Conservation (phyloP, 2,113 vertebrate species). For the Phocoena sinus region DNA sequence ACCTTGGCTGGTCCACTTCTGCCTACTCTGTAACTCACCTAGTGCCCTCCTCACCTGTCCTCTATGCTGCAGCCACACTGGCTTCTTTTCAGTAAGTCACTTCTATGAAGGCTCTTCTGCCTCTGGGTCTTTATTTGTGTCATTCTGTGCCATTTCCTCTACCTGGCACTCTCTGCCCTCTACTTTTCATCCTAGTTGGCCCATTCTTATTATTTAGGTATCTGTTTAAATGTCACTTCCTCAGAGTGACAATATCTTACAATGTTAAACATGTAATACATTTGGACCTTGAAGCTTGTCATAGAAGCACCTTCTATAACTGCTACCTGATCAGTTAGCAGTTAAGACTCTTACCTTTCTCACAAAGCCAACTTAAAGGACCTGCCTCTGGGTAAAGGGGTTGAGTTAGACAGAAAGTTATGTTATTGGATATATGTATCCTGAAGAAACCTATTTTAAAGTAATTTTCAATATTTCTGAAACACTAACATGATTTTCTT, state of each 20-base stretch:
- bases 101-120: neutral
- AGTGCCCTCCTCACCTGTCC: neutral
- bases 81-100: neutral
- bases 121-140: neutral
- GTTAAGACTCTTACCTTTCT: neutral
- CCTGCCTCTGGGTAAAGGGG: neutral
- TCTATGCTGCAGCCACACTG: no score
- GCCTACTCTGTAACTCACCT: neutral
- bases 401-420: neutral
- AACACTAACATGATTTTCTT: neutral
- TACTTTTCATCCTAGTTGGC: neutral
- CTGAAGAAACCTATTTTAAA: neutral
- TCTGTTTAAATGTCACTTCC: neutral
- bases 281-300: neutral
- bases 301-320: neutral
- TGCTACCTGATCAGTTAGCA: neutral
- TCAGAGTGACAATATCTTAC: neutral
- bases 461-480: neutral
- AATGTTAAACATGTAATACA: neutral
- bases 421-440: neutral
- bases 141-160: neutral
- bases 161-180: neutral
- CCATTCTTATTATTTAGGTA: neutral
- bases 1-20: neutral
- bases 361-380: neutral